Conservation (phyloP, 2,797 vertebrate species). For the Coccyzus lansbergi region DNA sequence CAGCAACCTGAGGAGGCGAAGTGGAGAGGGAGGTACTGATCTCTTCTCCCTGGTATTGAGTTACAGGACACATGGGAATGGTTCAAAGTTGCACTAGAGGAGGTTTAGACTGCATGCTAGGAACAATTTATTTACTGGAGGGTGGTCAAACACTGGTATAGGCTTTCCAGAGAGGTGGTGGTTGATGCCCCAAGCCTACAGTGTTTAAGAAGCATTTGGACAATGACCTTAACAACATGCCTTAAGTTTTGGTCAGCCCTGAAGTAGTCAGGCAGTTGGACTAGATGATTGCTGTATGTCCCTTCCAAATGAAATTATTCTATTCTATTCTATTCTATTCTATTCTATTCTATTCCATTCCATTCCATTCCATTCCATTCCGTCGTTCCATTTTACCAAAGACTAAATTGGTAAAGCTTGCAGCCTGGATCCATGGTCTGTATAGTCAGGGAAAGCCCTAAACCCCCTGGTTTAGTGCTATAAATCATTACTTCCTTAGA, state of each 20-base stretch:
- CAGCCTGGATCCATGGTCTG: not conserved
- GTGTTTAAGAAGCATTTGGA: not conserved
- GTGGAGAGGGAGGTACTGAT: not conserved
- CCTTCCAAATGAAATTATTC: not conserved
- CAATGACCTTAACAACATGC: not conserved
- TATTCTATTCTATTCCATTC: not conserved
- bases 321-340: not conserved
- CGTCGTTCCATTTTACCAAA: not conserved
- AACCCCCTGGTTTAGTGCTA: not conserved
- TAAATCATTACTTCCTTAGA: not conserved
- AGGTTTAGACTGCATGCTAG: not conserved
- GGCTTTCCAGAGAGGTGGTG: not conserved
- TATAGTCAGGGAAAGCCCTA: not conserved
- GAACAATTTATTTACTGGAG: not conserved
- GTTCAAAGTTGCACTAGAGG: accelerated
- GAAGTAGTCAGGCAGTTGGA: not conserved
- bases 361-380: too few species aligned
- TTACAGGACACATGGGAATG: accelerated
- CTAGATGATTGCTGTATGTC: accelerated
- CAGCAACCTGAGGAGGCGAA: not conserved
- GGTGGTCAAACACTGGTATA: not conserved
- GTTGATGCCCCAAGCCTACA: accelerated
- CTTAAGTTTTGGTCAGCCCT: not conserved
- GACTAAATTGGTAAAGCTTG: not conserved
- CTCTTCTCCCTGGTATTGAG: not conserved